phyloP scores from a whole-genome alignment of 2,888 invertebrate genomes.

The Erannis defoliaria region DNA sequence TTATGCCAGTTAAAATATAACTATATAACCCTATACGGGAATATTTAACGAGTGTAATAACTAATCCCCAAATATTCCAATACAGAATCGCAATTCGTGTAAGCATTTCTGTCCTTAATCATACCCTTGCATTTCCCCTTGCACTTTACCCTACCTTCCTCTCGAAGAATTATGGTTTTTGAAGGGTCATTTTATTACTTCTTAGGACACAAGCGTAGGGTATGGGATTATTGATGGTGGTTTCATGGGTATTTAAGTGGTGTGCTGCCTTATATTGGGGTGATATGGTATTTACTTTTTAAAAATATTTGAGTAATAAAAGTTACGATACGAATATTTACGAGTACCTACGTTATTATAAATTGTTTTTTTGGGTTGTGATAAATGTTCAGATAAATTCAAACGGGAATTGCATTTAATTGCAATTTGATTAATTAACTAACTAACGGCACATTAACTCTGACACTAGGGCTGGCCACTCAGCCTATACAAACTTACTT shows the following conservation, averaged over 20 bases:
- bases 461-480: no score
- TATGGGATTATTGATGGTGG: constrained; percentile 49
- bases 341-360: background rate
- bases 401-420: no score
- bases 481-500: no score
- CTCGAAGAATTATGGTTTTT: constrained; percentile 65
- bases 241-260: constrained; percentile 55
- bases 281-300: constrained; percentile 30
- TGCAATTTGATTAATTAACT: no score
- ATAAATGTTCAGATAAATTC: no score
- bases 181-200: constrained; percentile 62
- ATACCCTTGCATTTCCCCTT: constrained; percentile 31
- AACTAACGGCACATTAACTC: no score
- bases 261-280: constrained; percentile 36
- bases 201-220: constrained; percentile 54
- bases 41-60: background rate
- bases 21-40: no score
- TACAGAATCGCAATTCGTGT: constrained; percentile 35
- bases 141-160: constrained; percentile 28
- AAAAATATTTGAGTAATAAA: constrained; percentile 13
- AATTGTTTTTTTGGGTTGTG: no score
- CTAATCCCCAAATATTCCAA: constrained; percentile 26
- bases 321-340: background rate
- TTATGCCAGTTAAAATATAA: no score
- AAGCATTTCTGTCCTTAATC: constrained; percentile 19